Conservation (phyloP, 2,797 vertebrate species). For the Knipowitschia caucasica region DNA sequence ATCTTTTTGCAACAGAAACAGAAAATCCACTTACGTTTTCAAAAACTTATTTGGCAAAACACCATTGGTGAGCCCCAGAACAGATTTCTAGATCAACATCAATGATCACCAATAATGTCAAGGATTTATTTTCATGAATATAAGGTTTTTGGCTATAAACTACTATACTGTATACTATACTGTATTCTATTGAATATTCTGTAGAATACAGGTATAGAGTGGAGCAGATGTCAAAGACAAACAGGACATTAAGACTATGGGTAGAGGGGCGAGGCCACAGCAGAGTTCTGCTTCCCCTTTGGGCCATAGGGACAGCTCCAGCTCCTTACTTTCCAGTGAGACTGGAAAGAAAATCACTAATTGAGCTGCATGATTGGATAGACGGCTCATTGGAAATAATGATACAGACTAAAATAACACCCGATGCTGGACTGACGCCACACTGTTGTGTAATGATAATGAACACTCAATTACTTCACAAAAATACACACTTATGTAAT, state of each 20-base stretch:
- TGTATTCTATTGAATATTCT: too few species aligned
- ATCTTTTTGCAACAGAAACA: too few species aligned
- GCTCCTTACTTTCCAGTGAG: too few species aligned
- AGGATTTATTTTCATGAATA: too few species aligned
- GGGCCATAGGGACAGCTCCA: conserved; percentile 47
- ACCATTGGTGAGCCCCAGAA: too few species aligned
- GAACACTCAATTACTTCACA: conserved; percentile 59
- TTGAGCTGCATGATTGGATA: conserved; percentile 68
- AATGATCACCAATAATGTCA: too few species aligned
- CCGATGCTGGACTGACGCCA: conserved; percentile 52
- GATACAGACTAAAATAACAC: conserved; percentile 69
- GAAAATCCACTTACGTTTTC: too few species aligned
- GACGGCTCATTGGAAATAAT: conserved; percentile 71
- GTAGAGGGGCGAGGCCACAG: conserved; percentile 22
- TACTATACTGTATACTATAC: too few species aligned
- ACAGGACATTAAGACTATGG: background rate
- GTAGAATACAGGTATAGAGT: background rate
- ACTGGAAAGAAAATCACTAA: conserved; percentile 70
- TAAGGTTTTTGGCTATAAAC: too few species aligned
- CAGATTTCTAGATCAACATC: too few species aligned
- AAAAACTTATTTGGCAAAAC: too few species aligned
- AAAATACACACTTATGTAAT: conserved; percentile 60
- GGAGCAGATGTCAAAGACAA: background rate
- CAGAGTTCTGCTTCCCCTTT: conserved; percentile 23
- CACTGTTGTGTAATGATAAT: conserved; percentile 68